A percentile compares a stretch with the other conserved stretches of the same genome.
Evolutionary conservation across 1,140 invertebrate species (phyloP).

Genomic region (Arion vulgaris): DNA sequence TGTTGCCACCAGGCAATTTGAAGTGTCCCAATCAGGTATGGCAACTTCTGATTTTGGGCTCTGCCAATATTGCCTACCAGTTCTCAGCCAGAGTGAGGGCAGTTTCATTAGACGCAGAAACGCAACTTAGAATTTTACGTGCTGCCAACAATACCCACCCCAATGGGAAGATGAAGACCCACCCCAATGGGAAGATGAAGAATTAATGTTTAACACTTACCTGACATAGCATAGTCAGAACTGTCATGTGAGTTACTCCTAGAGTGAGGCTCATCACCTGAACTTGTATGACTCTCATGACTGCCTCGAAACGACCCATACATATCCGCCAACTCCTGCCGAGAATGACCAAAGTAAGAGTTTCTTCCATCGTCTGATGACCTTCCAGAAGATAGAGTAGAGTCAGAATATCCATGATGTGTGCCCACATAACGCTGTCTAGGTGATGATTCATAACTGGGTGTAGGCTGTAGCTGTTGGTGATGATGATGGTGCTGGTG

Average conservation of each 20-base stretch:
- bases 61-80: too few species aligned
- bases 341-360: slow-evolving; percentile 38
- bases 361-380: slow-evolving; percentile 54
- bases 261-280: slow-evolving; percentile 59
- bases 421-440: slow-evolving; percentile 13
- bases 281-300: slow-evolving; percentile 56
- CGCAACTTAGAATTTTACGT: too few species aligned
- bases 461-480: neutral
- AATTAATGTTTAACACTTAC: slow-evolving; percentile 44
- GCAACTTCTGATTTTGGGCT: too few species aligned
- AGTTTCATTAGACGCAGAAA: too few species aligned
- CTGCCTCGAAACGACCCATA: slow-evolving; percentile 43
- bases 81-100: too few species aligned
- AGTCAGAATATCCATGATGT: slow-evolving; percentile 62
- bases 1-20: too few species aligned
- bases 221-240: slow-evolving; percentile 55
- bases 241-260: slow-evolving; percentile 63
- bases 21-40: too few species aligned
- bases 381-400: slow-evolving; percentile 54
- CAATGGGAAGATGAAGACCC: too few species aligned
- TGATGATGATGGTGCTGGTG: slow-evolving; percentile 17
- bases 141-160: too few species aligned
- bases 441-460: slow-evolving; percentile 3
- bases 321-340: slow-evolving; percentile 45
- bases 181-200: too few species aligned